These are phyloP conservation scores for Palythoa grandis DNA, from an alignment of 92 coral and sea anemone species.

Conservation along the genomic window DNA sequence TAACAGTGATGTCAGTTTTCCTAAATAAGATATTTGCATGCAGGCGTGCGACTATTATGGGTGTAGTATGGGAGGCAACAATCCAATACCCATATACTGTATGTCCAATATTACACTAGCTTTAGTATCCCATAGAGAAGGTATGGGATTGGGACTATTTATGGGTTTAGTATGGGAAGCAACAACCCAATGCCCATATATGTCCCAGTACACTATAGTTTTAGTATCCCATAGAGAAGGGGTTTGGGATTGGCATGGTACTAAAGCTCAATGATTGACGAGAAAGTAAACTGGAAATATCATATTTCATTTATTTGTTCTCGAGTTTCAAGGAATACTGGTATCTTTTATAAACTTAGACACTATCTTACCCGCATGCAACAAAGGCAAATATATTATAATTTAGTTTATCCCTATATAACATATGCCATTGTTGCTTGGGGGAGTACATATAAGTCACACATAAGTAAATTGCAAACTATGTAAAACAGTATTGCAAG, in stretches of 20 bases:
- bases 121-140: neutral
- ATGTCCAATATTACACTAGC: neutral
- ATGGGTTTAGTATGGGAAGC: neutral
- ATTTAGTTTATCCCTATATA: too few species aligned
- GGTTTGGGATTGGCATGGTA: slow-evolving; percentile 13
- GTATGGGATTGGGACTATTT: neutral
- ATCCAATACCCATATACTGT: neutral
- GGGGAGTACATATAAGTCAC: too few species aligned
- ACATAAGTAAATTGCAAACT: too few species aligned
- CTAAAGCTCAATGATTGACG: too few species aligned
- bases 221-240: slow-evolving; percentile 13
- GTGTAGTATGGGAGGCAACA: neutral
- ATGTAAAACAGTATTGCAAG: too few species aligned
- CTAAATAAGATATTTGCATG: neutral
- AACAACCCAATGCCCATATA: neutral
- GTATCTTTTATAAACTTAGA: too few species aligned
- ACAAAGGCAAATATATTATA: too few species aligned
- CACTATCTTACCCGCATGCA: too few species aligned
- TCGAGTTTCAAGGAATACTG: too few species aligned
- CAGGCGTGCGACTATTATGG: neutral
- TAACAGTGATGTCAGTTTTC: slow-evolving; percentile 15
- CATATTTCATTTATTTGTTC: too few species aligned
- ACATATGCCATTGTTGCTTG: too few species aligned
- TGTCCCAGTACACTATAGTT: neutral
- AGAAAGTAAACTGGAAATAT: too few species aligned